Evolutionary conservation across 2,888 invertebrate species (phyloP).

Genomic region (Limulus polyphemus): DNA sequence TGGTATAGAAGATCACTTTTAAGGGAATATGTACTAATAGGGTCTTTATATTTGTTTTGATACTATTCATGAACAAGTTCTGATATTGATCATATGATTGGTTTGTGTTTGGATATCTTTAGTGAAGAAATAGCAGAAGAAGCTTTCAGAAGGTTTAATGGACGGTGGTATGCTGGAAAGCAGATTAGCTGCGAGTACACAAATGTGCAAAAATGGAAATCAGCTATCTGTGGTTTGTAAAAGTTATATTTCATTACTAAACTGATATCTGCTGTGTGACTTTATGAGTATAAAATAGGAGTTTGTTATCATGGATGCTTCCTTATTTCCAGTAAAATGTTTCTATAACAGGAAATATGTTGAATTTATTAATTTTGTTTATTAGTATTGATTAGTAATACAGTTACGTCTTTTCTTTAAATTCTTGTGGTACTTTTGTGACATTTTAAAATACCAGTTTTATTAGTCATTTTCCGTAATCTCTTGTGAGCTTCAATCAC

Average conservation of each 20-base stretch:
- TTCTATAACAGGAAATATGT: background rate
- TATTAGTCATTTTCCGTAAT: too few relatives aligned
- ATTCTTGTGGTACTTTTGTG: too few relatives aligned
- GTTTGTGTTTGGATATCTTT: constrained; percentile 8
- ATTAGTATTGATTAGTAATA: background rate
- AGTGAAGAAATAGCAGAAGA: constrained; percentile 35
- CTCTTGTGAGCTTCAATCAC: too few relatives aligned
- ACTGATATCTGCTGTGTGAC: too few relatives aligned
- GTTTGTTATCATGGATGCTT: background rate
- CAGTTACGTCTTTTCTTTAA: too few relatives aligned
- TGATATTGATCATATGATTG: too few relatives aligned
- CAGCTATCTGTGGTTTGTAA: constrained; percentile 38
- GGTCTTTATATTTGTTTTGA: background rate
- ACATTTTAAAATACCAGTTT: too few relatives aligned
- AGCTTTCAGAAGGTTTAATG: constrained; percentile 36
- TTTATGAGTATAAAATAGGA: background rate
- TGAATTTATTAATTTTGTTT: background rate
- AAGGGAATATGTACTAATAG: background rate
- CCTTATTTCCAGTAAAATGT: background rate
- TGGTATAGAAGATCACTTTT: background rate
- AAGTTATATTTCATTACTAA: background rate
- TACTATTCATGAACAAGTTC: too few relatives aligned
- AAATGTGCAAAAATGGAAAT: constrained; percentile 36
- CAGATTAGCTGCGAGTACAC: constrained; percentile 36
- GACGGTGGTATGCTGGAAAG: constrained; percentile 38